A percentile compares a stretch with the other conserved stretches of the same genome.
These are phyloP conservation scores for Amiota communis DNA, from an alignment of 2,888 invertebrate species.

Conservation along the genomic window DNA sequence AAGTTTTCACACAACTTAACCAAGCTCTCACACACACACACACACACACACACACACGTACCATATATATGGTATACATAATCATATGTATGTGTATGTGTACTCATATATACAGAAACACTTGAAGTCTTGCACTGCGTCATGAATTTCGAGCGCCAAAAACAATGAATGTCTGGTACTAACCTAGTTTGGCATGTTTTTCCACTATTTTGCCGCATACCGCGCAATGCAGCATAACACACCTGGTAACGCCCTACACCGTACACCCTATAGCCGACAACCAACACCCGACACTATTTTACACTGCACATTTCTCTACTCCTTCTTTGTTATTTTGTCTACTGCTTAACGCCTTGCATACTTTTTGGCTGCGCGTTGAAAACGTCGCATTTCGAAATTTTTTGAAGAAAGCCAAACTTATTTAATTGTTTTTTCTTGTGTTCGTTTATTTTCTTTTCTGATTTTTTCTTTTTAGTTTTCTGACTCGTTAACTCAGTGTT, in stretches of 20 bases:
- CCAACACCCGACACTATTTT: not conserved
- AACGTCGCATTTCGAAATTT: conserved; percentile 17
- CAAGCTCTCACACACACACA: not conserved
- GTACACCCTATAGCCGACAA: not conserved
- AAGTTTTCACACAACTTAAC: conserved; percentile 8
- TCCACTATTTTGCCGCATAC: conserved; percentile 35
- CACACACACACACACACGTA: conserved; percentile 5
- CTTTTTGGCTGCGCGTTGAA: conserved; percentile 6
- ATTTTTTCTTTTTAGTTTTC: conserved; percentile 5
- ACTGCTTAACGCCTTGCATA: not conserved
- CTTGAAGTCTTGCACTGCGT: not conserved
- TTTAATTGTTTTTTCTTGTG: conserved; percentile 13
- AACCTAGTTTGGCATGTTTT: conserved; percentile 52
- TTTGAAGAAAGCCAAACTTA: conserved; percentile 4
- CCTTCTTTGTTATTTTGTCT: not conserved
- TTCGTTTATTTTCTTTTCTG: conserved; percentile 15
- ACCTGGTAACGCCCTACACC: conserved; percentile 33
- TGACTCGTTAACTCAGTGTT: conserved; percentile 22
- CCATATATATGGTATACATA: not conserved
- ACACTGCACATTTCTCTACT: not conserved
- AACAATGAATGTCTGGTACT: conserved; percentile 36
- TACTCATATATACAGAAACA: conserved; percentile 1
- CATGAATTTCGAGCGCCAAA: conserved; percentile 13
- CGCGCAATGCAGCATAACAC: conserved; percentile 46
- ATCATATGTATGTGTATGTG: too few species aligned